Conservation (phyloP, 2,113 vertebrate genomes). For the Corythaeola cristata region DNA sequence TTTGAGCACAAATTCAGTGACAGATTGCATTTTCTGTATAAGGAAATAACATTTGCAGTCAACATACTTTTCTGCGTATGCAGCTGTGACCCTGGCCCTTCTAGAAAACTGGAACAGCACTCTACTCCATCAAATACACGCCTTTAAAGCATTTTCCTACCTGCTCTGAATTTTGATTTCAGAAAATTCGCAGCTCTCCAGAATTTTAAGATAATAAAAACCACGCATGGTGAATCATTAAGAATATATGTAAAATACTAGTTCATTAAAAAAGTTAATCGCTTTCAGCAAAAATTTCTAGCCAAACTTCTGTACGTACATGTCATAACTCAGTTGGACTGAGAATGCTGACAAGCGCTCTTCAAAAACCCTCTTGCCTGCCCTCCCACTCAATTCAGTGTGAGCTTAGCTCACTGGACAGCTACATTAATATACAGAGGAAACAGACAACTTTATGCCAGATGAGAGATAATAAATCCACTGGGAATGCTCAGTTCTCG, state of each 20-base stretch:
- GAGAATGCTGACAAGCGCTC: not conserved
- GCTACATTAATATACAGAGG: not conserved
- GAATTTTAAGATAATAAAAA: not conserved
- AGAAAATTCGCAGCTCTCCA: not conserved
- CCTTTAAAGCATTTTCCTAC: constrained; percentile 64
- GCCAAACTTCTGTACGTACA: not conserved
- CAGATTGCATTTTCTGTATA: constrained; percentile 22
- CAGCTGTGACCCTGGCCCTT: constrained; percentile 40
- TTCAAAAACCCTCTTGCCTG: not conserved
- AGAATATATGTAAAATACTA: not conserved
- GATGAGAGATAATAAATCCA: not conserved
- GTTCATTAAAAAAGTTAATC: not conserved
- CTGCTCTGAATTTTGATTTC: constrained; percentile 64
- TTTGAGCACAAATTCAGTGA: constrained; percentile 38
- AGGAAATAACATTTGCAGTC: constrained; percentile 34
- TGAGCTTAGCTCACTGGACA: not conserved
- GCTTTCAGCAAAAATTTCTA: not conserved
- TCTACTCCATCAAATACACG: constrained; percentile 38
- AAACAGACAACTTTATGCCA: not conserved
- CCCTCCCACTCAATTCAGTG: not conserved
- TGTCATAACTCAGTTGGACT: not conserved
- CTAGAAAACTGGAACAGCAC: constrained; percentile 11
- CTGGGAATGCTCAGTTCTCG: not conserved
- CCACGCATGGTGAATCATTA: not conserved
- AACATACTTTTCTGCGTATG: not conserved